phyloP scores from a whole-genome alignment of 1,140 invertebrate genomes.

The Acyrthosiphon pisum region DNA sequence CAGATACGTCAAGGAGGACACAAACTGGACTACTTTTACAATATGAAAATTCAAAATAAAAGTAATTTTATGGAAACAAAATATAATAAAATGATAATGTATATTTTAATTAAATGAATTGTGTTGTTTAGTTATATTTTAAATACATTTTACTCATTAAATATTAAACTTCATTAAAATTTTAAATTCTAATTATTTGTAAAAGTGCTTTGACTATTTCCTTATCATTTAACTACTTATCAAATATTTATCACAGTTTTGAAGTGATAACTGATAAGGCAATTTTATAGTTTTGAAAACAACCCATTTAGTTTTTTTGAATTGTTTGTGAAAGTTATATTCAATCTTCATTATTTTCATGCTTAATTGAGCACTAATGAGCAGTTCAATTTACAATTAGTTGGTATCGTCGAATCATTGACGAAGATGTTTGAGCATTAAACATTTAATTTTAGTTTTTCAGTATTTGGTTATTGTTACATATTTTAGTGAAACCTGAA shows the following conservation, averaged over 20 bases:
- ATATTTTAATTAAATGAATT: no score
- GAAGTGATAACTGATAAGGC: neutral
- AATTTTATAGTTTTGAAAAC: neutral
- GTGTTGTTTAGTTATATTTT: neutral
- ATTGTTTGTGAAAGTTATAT: neutral
- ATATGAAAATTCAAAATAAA: neutral
- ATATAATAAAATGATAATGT: neutral
- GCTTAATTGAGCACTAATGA: neutral
- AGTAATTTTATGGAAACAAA: neutral
- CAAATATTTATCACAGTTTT: neutral
- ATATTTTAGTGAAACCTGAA: neutral
- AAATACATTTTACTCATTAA: neutral
- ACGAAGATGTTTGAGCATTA: neutral
- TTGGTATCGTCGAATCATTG: neutral
- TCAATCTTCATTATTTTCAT: neutral
- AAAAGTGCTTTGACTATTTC: neutral
- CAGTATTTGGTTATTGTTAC: neutral
- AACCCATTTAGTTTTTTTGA: neutral
- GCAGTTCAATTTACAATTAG: neutral
- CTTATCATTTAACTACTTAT: neutral
- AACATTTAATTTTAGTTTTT: neutral
- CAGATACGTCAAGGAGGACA: slow-evolving; percentile 21
- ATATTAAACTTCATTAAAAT: neutral
- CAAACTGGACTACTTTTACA: neutral
- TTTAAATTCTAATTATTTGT: neutral